phyloP scores from a whole-genome alignment of 2,113 vertebrate genomes.

The Bufo bufo region DNA sequence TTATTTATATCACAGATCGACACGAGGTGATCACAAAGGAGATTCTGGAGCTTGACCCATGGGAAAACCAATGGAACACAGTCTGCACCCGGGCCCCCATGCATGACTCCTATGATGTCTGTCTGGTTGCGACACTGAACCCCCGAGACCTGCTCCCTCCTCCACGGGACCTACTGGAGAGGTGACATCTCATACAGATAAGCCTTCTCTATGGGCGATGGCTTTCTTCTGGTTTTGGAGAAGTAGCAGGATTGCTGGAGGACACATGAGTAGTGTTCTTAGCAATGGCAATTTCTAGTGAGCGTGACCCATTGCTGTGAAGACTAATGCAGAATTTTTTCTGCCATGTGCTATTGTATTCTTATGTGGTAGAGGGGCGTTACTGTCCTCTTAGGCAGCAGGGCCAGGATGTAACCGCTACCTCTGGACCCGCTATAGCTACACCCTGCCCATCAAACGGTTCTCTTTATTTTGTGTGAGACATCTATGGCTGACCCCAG shows the following conservation, averaged over 20 bases:
- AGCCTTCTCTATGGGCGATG: too few species aligned
- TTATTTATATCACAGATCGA: slow-evolving; percentile 77
- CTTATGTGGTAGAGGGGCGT: background rate
- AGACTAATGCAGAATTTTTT: background rate
- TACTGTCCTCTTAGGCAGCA: background rate
- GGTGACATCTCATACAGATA: slow-evolving; percentile 54
- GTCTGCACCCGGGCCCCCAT: slow-evolving; percentile 82
- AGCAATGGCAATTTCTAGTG: background rate
- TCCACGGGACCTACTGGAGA: slow-evolving; percentile 81
- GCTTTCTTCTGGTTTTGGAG: background rate
- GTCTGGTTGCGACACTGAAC: slow-evolving; percentile 92
- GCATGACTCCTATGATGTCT: slow-evolving; percentile 95
- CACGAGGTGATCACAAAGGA: slow-evolving; percentile 93
- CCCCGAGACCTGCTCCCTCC: slow-evolving; percentile 90
- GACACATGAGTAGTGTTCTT: background rate
- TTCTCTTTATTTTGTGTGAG: too few species aligned
- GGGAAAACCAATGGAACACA: slow-evolving; percentile 91
- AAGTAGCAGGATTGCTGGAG: background rate
- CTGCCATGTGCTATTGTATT: background rate
- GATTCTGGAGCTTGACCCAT: slow-evolving; percentile 88
- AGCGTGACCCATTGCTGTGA: background rate
- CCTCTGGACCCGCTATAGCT: background rate
- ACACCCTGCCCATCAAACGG: too few species aligned
- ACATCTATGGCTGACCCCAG: too few species aligned
- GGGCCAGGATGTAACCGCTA: background rate